Conservation (phyloP, 2,113 vertebrate species). For the Oryzias javanicus region DNA sequence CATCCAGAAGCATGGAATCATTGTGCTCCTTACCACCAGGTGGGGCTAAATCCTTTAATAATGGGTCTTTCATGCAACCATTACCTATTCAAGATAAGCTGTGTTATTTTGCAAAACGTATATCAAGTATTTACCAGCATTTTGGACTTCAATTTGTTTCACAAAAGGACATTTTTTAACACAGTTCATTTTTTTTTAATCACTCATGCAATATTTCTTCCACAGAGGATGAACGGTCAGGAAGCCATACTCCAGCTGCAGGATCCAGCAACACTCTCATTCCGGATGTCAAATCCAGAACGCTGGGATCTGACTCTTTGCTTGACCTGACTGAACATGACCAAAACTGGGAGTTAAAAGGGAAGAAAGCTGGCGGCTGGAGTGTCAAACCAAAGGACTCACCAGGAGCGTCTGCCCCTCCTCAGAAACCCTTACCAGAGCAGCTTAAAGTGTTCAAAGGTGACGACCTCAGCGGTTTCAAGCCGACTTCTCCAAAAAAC, state of each 20-base stretch:
- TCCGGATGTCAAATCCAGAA: constrained; percentile 83
- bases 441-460: constrained; percentile 94
- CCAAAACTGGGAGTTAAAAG: constrained; percentile 82
- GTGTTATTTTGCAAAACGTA: background rate
- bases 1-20: constrained; percentile 97
- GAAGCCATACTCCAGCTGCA: constrained; percentile 76
- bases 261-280: constrained; percentile 81
- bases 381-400: constrained; percentile 52
- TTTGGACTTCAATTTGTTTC: too few species aligned
- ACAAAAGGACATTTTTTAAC: too few species aligned
- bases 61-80: background rate
- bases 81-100: background rate
- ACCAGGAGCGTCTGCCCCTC: constrained; percentile 30
- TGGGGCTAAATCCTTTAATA: constrained; percentile 61
- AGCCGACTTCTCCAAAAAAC: constrained; percentile 87
- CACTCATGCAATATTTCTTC: constrained; percentile 1
- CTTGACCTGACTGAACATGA: constrained; percentile 86
- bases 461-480: constrained; percentile 78
- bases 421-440: constrained; percentile 83
- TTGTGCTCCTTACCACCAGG: constrained; percentile 91
- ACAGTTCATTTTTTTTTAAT: background rate
- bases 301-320: constrained; percentile 82
- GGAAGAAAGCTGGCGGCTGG: constrained; percentile 66
- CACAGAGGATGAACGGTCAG: constrained; percentile 82
- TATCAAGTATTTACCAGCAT: background rate